Conservation (phyloP, 2,797 vertebrate species). For the Chloroceryle amazona region DNA sequence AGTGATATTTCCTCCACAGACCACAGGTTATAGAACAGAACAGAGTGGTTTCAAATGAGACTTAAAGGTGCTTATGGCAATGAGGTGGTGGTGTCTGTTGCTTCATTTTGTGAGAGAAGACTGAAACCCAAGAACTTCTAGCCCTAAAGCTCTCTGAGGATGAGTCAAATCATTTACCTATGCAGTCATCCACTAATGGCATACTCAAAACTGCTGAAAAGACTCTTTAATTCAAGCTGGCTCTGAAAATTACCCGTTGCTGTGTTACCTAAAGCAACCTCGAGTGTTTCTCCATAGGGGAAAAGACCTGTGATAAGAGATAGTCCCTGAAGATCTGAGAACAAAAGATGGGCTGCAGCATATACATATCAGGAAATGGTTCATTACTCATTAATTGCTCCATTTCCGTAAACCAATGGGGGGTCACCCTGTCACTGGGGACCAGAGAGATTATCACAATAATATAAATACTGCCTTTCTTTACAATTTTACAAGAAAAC, state of each 20-base stretch:
- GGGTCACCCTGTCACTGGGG: conserved; percentile 2
- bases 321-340: conserved; percentile 10
- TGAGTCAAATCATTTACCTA: conserved; percentile 12
- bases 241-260: conserved; percentile 39
- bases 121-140: neutral
- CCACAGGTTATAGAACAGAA: neutral
- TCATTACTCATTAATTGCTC: conserved; percentile 46
- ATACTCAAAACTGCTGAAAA: conserved; percentile 46
- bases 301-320: conserved; percentile 44
- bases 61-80: neutral
- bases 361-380: conserved; percentile 31
- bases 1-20: neutral
- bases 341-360: conserved; percentile 37
- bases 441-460: conserved; percentile 4
- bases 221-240: neutral
- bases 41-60: neutral
- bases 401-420: conserved; percentile 15
- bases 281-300: conserved; percentile 45
- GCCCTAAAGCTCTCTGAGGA: neutral
- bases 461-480: conserved; percentile 41
- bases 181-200: conserved; percentile 21
- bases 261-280: conserved; percentile 69
- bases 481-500: conserved; percentile 48
- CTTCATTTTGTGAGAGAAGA: neutral
- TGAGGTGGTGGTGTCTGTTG: neutral